Conservation (phyloP, 1,140 invertebrate genomes). For the Panagrolaimus sp. region DNA sequence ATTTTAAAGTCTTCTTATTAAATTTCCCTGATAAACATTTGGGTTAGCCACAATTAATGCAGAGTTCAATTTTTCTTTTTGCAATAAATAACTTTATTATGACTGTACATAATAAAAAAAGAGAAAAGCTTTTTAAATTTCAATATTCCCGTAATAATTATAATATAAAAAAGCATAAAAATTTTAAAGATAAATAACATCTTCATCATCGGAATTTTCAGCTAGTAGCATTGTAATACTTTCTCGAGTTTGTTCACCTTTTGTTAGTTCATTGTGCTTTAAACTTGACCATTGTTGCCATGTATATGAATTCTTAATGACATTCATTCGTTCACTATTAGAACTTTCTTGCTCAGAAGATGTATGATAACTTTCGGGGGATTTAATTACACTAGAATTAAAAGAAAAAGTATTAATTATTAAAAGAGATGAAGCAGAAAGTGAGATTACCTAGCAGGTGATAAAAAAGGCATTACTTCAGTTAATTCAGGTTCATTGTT, state of each 20-base stretch:
- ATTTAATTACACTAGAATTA: neutral
- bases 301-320: neutral
- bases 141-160: too few relatives aligned
- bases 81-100: too few relatives aligned
- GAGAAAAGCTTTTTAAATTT: too few relatives aligned
- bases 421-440: neutral
- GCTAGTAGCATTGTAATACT: slow-evolving; percentile 7
- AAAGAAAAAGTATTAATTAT: neutral
- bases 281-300: slow-evolving; percentile 9
- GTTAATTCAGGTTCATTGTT: too few relatives aligned
- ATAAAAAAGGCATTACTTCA: neutral
- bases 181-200: slow-evolving; percentile 9
- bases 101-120: too few relatives aligned
- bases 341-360: neutral
- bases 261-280: neutral
- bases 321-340: slow-evolving; percentile 1
- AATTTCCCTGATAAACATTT: too few relatives aligned
- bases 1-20: too few relatives aligned
- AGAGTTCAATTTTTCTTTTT: too few relatives aligned
- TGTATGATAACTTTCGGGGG: slow-evolving; percentile 5
- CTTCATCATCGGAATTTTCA: slow-evolving; percentile 11
- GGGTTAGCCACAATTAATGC: too few relatives aligned
- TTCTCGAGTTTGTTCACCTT: neutral
- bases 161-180: too few relatives aligned
- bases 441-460: neutral